Evolutionary conservation across 1,140 invertebrate species (phyloP).

Genomic region (Ceratosolen fusciceps): DNA sequence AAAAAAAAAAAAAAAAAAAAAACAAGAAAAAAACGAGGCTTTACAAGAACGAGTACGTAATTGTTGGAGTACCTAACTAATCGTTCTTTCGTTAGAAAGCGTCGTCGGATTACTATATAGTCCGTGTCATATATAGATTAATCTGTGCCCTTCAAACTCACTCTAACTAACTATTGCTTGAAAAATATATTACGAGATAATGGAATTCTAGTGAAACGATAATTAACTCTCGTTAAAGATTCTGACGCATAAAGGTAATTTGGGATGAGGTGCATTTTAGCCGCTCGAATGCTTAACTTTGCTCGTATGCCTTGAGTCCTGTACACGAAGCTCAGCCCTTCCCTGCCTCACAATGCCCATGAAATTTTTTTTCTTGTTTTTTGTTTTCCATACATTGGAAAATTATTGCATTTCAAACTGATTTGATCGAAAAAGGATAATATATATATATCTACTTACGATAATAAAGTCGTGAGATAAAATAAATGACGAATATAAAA

Average conservation of each 20-base stretch:
- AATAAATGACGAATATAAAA: too few relatives aligned
- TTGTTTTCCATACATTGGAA: too few relatives aligned
- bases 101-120: too few relatives aligned
- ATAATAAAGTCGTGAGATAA: background rate
- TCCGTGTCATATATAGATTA: too few relatives aligned
- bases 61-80: too few relatives aligned
- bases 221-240: background rate
- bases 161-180: too few relatives aligned
- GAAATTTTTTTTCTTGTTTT: background rate
- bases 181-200: background rate
- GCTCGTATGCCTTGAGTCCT: background rate
- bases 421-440: background rate
- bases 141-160: too few relatives aligned
- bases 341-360: background rate
- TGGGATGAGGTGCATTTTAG: too few relatives aligned
- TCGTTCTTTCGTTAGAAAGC: too few relatives aligned
- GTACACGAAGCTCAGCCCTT: background rate
- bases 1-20: too few relatives aligned
- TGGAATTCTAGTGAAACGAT: background rate
- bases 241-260: slow-evolving; percentile 1
- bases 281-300: background rate
- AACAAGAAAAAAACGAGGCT: too few relatives aligned
- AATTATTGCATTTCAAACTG: background rate
- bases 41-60: too few relatives aligned
- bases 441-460: background rate